Conservation (phyloP, 2,113 vertebrate species). For the Turnix velox region DNA sequence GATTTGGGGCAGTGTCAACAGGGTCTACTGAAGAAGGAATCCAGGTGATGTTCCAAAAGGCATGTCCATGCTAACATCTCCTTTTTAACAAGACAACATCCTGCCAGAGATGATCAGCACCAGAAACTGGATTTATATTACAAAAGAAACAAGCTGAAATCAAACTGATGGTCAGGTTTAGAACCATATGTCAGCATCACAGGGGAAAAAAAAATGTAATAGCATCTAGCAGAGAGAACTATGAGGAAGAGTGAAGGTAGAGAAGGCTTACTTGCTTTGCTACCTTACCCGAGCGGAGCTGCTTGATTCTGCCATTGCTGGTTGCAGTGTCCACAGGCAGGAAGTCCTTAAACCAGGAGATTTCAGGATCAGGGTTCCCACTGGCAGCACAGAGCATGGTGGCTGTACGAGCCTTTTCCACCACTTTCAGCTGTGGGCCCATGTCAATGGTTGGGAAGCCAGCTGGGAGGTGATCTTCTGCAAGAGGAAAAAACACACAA, state of each 20-base stretch:
- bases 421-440: conserved; percentile 97
- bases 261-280: conserved; percentile 39
- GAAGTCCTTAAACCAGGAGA: conserved; percentile 98
- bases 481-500: background rate
- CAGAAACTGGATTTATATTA: background rate
- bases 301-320: conserved; percentile 92
- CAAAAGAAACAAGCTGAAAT: conserved; percentile 15
- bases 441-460: conserved; percentile 96
- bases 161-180: background rate
- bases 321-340: conserved; percentile 89
- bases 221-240: background rate
- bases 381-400: conserved; percentile 97
- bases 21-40: background rate
- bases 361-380: conserved; percentile 93
- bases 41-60: background rate
- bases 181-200: background rate
- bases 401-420: conserved; percentile 92
- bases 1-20: background rate
- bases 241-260: background rate
- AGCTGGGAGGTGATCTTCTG: conserved; percentile 92
- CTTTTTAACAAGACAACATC: background rate
- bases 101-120: background rate
- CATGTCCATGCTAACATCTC: background rate
- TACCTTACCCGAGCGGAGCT: conserved; percentile 93
- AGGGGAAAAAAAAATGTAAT: background rate